These are phyloP conservation scores for Drosophila leonis DNA, from an alignment of 2,888 invertebrate species.

Conservation along the genomic window DNA sequence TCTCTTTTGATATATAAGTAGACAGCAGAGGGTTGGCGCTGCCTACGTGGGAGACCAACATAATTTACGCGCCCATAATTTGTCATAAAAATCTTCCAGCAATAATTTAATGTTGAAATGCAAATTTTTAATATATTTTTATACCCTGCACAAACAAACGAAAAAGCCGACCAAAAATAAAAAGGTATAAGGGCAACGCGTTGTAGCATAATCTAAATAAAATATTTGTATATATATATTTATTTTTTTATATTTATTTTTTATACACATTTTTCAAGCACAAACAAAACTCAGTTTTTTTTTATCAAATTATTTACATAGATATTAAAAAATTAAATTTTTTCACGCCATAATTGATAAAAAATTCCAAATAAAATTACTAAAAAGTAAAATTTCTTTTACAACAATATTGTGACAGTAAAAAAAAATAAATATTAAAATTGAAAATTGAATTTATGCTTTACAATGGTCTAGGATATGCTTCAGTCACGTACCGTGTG, in stretches of 20 bases:
- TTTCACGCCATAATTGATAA: neutral
- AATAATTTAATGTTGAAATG: constrained; percentile 81
- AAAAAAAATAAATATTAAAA: neutral
- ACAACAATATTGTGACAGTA: neutral
- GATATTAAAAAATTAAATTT: neutral
- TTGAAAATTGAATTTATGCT: neutral
- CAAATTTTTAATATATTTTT: constrained; percentile 78
- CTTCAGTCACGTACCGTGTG: neutral
- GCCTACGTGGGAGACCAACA: constrained; percentile 64
- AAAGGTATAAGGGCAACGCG: constrained; percentile 3
- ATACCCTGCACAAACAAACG: constrained; percentile 34
- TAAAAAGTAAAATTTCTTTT: neutral
- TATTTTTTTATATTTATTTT: neutral
- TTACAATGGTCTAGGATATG: constrained; percentile 26
- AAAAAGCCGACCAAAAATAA: neutral
- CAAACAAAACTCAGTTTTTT: neutral
- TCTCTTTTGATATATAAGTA: constrained; percentile 44
- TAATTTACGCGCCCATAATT: constrained; percentile 84
- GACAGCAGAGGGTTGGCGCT: constrained; percentile 13
- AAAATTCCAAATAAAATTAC: neutral
- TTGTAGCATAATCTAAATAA: neutral
- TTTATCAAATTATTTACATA: neutral
- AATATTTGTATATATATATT: no score
- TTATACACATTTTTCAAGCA: neutral
- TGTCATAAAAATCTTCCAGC: constrained; percentile 83